Base-by-base conservation (phyloP, 2,888 invertebrate genomes). In the Antheraea assamensis region DNA sequence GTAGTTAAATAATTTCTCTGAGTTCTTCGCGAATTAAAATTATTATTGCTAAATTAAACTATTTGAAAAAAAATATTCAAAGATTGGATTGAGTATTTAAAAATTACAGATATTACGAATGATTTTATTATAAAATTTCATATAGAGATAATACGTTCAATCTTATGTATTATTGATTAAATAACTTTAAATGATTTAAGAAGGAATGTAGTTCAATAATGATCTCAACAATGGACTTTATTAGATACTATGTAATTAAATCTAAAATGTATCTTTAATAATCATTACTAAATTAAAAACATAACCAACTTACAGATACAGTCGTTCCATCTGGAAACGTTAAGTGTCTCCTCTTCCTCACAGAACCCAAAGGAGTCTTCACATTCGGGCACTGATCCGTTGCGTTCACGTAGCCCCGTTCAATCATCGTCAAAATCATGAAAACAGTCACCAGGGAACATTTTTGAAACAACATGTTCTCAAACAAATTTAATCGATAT, bases 291-390 rank as follows among this genome's bases (percentile, higher is more conserved):
- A 58, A 17, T 64, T 15, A 10, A 73, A 58, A 61, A 47, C 19
- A 68, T 10, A 17, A 52, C 71, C 61, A 61, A 85, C 87, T 86
- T 73, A 87, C 86, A 24, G 83, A 76, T 74, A 80, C 78, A 35
- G 79, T 77, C 72, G 83, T 85, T 58, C 83, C 84, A 71, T 84
- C 77, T 1, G 86, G 86, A 77, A 88, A 88, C 0, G 82, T 80
- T 27, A 88, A 73, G 78, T 88, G 85, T 30, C 87, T 80, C 49
- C 85, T 79, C 68, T 88, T 88, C 35, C 87, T 83, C 30, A 86
- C 77, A 52, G 78, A 76, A 52, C 75, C 77, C 35, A 88, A 75
- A 0, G 83, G 74, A 52, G 76, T 81, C 71, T 80, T 88, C 17
- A 81, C 75, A 80, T 87, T 87, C 0, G 85, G 86, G 73, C 87